Evolutionary conservation across 2,888 invertebrate genomes (phyloP).

Genomic region (Lycaena phlaeas): DNA sequence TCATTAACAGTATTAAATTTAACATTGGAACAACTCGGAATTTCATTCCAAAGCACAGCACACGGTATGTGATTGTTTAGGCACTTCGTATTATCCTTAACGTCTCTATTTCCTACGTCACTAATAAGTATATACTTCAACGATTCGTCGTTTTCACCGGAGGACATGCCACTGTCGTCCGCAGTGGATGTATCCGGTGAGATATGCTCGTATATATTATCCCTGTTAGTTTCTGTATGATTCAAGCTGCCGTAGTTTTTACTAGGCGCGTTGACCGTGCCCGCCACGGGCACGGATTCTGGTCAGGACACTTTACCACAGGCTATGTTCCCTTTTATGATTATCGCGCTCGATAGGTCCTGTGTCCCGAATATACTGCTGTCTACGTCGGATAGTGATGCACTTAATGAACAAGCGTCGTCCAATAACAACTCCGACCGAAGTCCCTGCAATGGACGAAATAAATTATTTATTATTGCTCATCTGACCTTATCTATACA

Average conservation of each 20-base stretch:
- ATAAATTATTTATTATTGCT: background rate
- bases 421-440: slow-evolving; percentile 54
- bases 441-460: slow-evolving; percentile 41
- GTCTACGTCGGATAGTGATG: slow-evolving; percentile 46
- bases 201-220: slow-evolving; percentile 13
- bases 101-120: slow-evolving; percentile 34
- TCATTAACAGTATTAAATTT: slow-evolving; percentile 43
- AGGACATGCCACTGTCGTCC: slow-evolving; percentile 59
- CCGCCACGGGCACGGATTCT: slow-evolving; percentile 58
- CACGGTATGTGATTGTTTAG: slow-evolving; percentile 50
- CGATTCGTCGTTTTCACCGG: slow-evolving; percentile 60
- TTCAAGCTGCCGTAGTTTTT: slow-evolving; percentile 50
- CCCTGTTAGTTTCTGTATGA: slow-evolving; percentile 8
- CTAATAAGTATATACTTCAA: slow-evolving; percentile 33
- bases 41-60: slow-evolving; percentile 56
- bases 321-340: slow-evolving; percentile 49
- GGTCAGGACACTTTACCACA: slow-evolving; percentile 56
- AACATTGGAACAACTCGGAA: slow-evolving; percentile 61
- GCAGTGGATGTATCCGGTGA: slow-evolving; percentile 15
- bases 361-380: slow-evolving; percentile 48
- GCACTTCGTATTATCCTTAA: slow-evolving; percentile 57
- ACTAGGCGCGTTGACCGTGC: slow-evolving; percentile 40
- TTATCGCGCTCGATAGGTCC: slow-evolving; percentile 41
- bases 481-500: too few species aligned
- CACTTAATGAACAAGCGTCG: slow-evolving; percentile 49